Evolutionary conservation across 2,888 invertebrate genomes (phyloP), one percentile per base, ranked within the genome.

Genomic region (Minunthozetes semirufus): DNA sequence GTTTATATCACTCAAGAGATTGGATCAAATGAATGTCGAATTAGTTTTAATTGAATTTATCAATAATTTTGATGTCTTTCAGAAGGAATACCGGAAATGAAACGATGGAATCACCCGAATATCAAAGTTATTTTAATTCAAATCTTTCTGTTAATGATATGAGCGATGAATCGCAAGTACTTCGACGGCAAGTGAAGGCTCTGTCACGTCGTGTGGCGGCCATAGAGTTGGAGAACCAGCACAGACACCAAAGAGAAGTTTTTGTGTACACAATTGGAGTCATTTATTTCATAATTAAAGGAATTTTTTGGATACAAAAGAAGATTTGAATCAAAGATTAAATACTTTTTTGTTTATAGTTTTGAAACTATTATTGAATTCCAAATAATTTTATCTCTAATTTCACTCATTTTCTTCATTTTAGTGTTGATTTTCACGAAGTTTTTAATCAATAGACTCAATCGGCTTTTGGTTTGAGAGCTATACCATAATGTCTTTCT

Each of bases 141-240:
- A 66, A 42, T 29, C 8, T 29, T 19, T 38, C 66, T 11, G 17
- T 59, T 2, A 66, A 42, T n/a, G 66, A 66, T 66, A n/a, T 66
- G 33, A 66, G 66, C 29, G 93, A 93, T 83, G 93, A 93, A 84
- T 86, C 93, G 75, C 86, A 90, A 63, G 91, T 93, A 84, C 86
- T 94, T 80, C 87, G 93, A 77, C 87, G 91, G 71, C 94, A 94
- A 84, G 87, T 95, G 81, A 90, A 91, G 27, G 93, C 93, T 82
- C 83, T 95, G 78, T 92, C 93, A 82, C 88, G 93, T 70, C 88
- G 94, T 25, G 89, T 95, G 11, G 89, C 93, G 85, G 88, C 90
- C 8, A 88, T 95, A 78, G 94, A 95, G 84, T 87, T 93, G 77
- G 93, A 94, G 80, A 89, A 90, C 81, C 85, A 90, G 79, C 90